Conservation (phyloP, 2,113 vertebrate species). For the Sula dactylatra region DNA sequence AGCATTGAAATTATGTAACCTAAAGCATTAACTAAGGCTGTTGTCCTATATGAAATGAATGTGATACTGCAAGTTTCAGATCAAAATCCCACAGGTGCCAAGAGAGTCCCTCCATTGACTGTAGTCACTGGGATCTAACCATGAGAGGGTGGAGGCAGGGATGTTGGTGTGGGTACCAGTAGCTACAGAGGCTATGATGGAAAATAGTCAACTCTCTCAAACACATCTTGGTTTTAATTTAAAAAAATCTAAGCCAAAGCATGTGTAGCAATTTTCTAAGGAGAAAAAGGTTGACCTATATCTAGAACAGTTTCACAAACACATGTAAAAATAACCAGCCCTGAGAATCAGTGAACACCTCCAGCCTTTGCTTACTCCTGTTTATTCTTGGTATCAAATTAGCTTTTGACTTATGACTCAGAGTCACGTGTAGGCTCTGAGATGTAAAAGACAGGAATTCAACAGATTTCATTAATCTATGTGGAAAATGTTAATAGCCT, state of each 20-base stretch:
- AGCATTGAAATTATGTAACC: background rate
- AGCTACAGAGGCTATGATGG: background rate
- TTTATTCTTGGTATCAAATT: constrained; percentile 51
- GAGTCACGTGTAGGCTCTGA: background rate
- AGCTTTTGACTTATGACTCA: constrained; percentile 13
- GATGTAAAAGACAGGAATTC: background rate
- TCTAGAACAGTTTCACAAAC: constrained; percentile 13
- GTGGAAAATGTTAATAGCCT: background rate
- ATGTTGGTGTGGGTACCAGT: background rate
- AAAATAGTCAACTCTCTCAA: background rate
- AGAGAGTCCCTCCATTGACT: background rate
- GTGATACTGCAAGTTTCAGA: background rate
- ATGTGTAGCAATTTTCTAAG: constrained; percentile 3
- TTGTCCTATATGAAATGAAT: background rate
- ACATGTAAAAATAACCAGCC: constrained; percentile 1
- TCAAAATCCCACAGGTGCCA: background rate
- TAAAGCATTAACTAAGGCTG: background rate
- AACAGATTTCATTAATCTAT: background rate
- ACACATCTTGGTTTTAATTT: background rate
- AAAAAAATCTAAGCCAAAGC: background rate
- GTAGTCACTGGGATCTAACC: background rate
- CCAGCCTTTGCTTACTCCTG: constrained; percentile 38
- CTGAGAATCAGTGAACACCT: constrained; percentile 30
- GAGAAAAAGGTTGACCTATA: constrained; percentile 8
- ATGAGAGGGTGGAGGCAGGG: background rate